Base-by-base conservation (phyloP, 2,888 invertebrate genomes). In the Megamerina dolium region DNA sequence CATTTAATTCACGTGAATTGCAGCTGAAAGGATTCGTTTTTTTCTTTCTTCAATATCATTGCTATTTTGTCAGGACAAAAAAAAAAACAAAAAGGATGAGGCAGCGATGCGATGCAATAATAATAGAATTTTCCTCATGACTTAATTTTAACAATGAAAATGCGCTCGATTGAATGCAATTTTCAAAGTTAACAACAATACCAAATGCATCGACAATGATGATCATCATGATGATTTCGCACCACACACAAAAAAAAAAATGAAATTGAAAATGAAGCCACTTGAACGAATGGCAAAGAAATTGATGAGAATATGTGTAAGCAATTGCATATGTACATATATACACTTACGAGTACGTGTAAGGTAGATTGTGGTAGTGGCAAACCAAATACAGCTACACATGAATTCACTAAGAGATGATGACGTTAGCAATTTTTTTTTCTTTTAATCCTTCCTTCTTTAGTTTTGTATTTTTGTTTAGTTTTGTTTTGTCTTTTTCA, bases 111-210 rank as follows among this genome's bases (percentile, higher is more conserved):
- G 56, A 52, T 52, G 54, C 53, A 54, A 58, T 60, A 61, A 65
- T 68, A 68, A 68, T 69, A 60, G 67, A 67, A 69, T 68, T 68
- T 68, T 68, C 67, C 67, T 64, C 67, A 65, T 69, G 64, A 65
- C 58, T 64, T 63, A 63, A 63, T 65, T 61, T 59, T 59, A 59
- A 68, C 67, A 68, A 68, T 68, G 43, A 44, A 62, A 64, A 63
- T 65, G 66, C 64, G 63, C 64, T 63, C 66, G 60, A 66, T 65
- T 61, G 67, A 61, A 62, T 43, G 37, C 42, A 43, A 37, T 32
- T 37, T 43, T 37, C 20, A 6, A 37, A 31, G 34, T 14, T 20
- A 35, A 42, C 34, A 37, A 20, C 17, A 29, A n/a, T n/a, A n/a
- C n/a, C n/a, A 35, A 34, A 35, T 16, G 16, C 26, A 26, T 36